Percentiles rank a stretch among this genome's conserved stretches.
Conservation (phyloP, 2,797 vertebrate species). For the Sebastes oblongus region DNA sequence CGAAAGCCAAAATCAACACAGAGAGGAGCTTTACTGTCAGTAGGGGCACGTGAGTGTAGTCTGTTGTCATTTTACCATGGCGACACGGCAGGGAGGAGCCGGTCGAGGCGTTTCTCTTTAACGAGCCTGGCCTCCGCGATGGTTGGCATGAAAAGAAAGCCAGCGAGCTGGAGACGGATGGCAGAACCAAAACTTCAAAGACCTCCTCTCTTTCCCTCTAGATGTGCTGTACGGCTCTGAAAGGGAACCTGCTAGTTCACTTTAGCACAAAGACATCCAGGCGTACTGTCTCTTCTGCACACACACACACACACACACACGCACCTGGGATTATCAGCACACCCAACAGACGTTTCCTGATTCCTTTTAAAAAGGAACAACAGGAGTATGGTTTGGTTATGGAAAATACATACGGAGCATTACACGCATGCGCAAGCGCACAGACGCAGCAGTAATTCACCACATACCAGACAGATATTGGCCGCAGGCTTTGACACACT, state of each 20-base stretch:
- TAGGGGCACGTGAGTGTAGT: conserved; percentile 19
- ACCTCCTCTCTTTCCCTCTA: conserved; percentile 54
- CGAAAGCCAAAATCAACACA: conserved; percentile 42
- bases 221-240: conserved; percentile 47
- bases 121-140: conserved; percentile 74
- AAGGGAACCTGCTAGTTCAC: conserved; percentile 77
- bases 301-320: background rate
- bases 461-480: conserved; percentile 63
- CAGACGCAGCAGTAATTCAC: conserved; percentile 34
- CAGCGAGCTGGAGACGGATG: conserved; percentile 71
- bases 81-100: conserved; percentile 49
- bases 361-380: conserved; percentile 38
- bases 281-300: conserved; percentile 7
- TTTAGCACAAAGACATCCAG: conserved; percentile 56
- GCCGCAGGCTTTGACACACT: conserved; percentile 60
- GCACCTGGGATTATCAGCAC: conserved; percentile 48
- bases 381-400: conserved; percentile 13
- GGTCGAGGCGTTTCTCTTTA: conserved; percentile 62
- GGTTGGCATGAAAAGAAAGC: conserved; percentile 82
- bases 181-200: conserved; percentile 83
- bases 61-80: conserved; percentile 63
- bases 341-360: conserved; percentile 45
- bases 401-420: conserved; percentile 23
- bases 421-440: background rate
- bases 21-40: conserved; percentile 29